Percentiles rank a stretch among this genome's conserved stretches.
Evolutionary conservation across 35 echinoderm and acorn worm genomes (phyloP).

Genomic region (Heliocidaris erythrogramma): DNA sequence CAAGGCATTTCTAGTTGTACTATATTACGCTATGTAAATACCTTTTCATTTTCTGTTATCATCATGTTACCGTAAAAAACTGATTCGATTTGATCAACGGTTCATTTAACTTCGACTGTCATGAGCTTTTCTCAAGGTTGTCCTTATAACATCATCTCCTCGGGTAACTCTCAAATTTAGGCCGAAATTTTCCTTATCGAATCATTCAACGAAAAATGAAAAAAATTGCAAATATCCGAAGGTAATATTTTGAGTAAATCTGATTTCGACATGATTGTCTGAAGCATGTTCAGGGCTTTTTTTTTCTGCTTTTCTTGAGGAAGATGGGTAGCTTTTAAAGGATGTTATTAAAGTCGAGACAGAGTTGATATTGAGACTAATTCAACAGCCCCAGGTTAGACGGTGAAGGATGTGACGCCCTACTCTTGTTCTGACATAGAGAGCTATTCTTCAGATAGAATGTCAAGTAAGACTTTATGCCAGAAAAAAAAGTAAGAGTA

Average conservation of each 20-base stretch:
- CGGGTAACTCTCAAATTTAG: neutral
- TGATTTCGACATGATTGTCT: neutral
- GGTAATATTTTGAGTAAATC: neutral
- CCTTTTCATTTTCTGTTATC: too few species aligned
- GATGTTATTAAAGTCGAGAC: neutral
- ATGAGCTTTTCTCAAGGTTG: too few species aligned
- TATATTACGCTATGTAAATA: too few species aligned
- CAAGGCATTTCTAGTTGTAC: too few species aligned
- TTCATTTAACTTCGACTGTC: too few species aligned
- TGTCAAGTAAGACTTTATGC: too few species aligned
- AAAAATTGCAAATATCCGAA: too few species aligned
- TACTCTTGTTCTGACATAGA: neutral
- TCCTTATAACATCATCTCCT: too few species aligned
- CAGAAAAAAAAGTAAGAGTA: too few species aligned
- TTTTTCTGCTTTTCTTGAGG: too few species aligned
- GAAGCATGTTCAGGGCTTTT: neutral
- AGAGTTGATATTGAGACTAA: neutral
- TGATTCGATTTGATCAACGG: too few species aligned
- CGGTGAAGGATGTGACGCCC: neutral
- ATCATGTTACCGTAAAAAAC: too few species aligned
- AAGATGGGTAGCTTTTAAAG: neutral
- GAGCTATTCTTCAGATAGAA: neutral
- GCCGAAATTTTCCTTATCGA: neutral
- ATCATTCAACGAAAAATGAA: neutral
- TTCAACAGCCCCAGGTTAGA: neutral